Evolutionary conservation across 2,797 vertebrate species (phyloP), one percentile per base, ranked within the genome.

Genomic region (Gouania willdenowi): DNA sequence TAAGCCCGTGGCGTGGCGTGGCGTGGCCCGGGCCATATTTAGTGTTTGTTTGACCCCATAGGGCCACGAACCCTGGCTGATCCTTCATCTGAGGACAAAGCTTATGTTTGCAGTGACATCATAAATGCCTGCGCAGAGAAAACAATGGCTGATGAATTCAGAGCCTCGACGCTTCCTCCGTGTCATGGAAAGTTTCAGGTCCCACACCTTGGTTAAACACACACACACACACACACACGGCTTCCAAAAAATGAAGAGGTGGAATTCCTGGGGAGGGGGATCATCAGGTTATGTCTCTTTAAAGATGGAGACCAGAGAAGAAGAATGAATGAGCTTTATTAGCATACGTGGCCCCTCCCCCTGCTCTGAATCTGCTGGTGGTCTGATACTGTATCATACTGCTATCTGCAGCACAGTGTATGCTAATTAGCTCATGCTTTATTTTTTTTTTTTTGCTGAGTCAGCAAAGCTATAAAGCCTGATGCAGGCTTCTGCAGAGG

Each of bases 311-410:
- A 74, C 57, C 64, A 26, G 59, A 52, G 65, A 72, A 66, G 53
- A 61, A 71, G 71, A 78, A 66, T 68, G 75, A 61, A 88, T 89
- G 86, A 89, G 83, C 79, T 84, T 81, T 77, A 88, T 89, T 89
- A 87, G 81, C 88, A 88, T 89, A 77, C 59, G 74, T 74, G 81
- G 79, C 71, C 71, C 68, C 50, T 58, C 79, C 79, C 76, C 68
- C 72, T 70, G 59, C 83, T 65, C 66, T 82, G 70, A 61, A 82
- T 77, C 80, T 67, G 75, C 82, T 82, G 85, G 84, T 83, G 86
- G 83, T 79, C 85, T 82, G 77, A 85, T 84, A 73, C 69, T 51
- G 65, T 50, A 49, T 61, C 65, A 44, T 50, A 31, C 47, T 52
- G 65, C 57, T 64, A 72, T 60, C 55, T 68, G 57, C 41, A 44